phyloP scores from a whole-genome alignment of 2,113 vertebrate species.

The Pandion haliaetus region DNA sequence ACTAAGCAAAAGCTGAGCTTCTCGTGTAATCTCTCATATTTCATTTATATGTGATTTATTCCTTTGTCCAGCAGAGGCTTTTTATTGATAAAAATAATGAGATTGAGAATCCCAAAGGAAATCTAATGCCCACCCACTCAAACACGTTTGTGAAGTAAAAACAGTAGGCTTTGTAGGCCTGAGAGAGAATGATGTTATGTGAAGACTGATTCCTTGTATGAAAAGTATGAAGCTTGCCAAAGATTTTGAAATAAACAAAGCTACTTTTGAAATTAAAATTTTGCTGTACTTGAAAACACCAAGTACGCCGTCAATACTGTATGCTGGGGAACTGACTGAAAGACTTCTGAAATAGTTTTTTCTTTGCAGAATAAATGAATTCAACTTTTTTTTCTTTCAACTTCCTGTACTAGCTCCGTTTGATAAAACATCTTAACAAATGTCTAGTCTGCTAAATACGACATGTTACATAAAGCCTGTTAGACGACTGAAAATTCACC shows the following conservation, averaged over 20 bases:
- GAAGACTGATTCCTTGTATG: neutral
- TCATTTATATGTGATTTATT: conserved; percentile 73
- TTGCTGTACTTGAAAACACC: neutral
- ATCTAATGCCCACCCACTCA: conserved; percentile 51
- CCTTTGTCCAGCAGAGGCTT: conserved; percentile 57
- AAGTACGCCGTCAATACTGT: neutral
- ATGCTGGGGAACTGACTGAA: neutral
- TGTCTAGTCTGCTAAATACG: neutral
- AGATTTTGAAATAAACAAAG: conserved; percentile 12
- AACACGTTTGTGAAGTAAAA: conserved; percentile 38
- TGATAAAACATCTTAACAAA: conserved; percentile 32
- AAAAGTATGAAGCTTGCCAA: neutral
- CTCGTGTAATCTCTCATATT: conserved; percentile 72
- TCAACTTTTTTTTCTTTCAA: neutral
- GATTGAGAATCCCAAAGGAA: conserved; percentile 62
- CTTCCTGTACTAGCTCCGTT: neutral
- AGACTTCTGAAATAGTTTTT: neutral
- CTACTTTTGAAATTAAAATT: conserved; percentile 29
- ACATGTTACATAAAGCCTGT: neutral
- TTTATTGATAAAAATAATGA: conserved; percentile 74
- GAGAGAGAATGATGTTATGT: neutral
- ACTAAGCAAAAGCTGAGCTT: conserved; percentile 66
- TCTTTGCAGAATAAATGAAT: neutral
- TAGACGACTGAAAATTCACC: neutral
- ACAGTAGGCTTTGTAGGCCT: neutral